phyloP scores from a whole-genome alignment of 2,113 vertebrate species.

The Chaetodon auriga region DNA sequence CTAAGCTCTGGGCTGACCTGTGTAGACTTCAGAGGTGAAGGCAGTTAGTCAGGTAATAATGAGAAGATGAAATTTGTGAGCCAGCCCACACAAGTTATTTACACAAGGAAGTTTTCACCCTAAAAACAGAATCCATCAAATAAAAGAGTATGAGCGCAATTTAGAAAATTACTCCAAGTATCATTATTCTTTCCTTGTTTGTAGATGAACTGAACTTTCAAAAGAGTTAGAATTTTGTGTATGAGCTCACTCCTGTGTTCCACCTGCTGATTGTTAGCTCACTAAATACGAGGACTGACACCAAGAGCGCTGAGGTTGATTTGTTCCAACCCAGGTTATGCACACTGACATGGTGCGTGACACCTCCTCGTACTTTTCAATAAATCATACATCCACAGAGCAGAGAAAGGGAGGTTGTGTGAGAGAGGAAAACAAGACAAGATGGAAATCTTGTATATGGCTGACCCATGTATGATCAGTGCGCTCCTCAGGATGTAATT shows the following conservation, averaged over 20 bases:
- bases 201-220: neutral
- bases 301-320: constrained; percentile 7
- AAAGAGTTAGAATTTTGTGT: neutral
- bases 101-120: neutral
- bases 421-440: neutral
- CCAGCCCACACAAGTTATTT: neutral
- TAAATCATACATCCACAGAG: constrained; percentile 34
- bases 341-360: constrained; percentile 32
- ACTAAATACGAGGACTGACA: constrained; percentile 19
- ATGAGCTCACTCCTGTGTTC: neutral
- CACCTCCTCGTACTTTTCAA: constrained; percentile 33
- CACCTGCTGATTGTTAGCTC: constrained; percentile 17
- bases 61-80: neutral
- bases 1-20: no score
- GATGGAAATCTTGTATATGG: neutral
- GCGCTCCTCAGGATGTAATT: neutral
- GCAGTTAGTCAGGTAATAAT: neutral
- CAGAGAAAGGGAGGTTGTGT: neutral
- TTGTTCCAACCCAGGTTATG: constrained; percentile 19
- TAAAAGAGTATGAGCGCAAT: neutral
- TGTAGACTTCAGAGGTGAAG: neutral
- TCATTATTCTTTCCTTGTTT: neutral
- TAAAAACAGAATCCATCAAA: neutral
- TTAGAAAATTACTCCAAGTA: neutral
- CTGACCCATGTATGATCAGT: neutral